Base-by-base conservation (phyloP, 2,797 vertebrate genomes). In the Hippocampus kuda region DNA sequence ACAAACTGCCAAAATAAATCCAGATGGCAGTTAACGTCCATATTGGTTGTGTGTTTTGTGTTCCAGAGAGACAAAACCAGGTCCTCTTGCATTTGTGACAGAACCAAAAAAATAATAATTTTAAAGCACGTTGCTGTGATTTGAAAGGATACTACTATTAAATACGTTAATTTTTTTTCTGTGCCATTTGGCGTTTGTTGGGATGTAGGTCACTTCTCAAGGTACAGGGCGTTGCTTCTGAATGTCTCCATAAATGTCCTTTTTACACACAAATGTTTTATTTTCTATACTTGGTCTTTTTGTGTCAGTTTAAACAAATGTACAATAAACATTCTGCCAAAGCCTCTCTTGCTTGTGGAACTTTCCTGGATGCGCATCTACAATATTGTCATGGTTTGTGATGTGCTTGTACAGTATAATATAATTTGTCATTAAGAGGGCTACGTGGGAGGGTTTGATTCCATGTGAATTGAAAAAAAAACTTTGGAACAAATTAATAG, bases 251-350 rank as follows among this genome's bases (percentile, higher is more conserved):
- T 56, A 24, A 65, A 65, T 65, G 62, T 46, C 62, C n/a, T 85
- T 88, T 87, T 83, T 86, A 88, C 79, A 84, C 77, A 85, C 83
- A 85, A 73, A 71, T 80, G 80, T 84, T 86, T 79, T 84, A 53
- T 86, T 86, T 44, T 85, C 80, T 78, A 81, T 82, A 80, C 79
- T 77, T 78, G 66, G 77, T 84, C 70, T 85, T 75, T 86, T 79
- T 77, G 79, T 85, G 84, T 86, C 84, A 71, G 71, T 81, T 84
- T 80, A 67, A 86, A 84, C 78, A 79, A 57, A 83, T 88, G 87
- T 81, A 80, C 75, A 91, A 90, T 90, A 90, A 90, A 91, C 79
- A 73, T 61, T 78, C 85, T 88, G 80, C 68, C 76, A 83, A 71
- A 71, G 64, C 12, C 34, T 71, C 8, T 60, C 11, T 61, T 56